A percentile compares a stretch with the other conserved stretches of the same genome.
phyloP scores from a whole-genome alignment of 2,888 invertebrate species.

The Diaperis boleti region DNA sequence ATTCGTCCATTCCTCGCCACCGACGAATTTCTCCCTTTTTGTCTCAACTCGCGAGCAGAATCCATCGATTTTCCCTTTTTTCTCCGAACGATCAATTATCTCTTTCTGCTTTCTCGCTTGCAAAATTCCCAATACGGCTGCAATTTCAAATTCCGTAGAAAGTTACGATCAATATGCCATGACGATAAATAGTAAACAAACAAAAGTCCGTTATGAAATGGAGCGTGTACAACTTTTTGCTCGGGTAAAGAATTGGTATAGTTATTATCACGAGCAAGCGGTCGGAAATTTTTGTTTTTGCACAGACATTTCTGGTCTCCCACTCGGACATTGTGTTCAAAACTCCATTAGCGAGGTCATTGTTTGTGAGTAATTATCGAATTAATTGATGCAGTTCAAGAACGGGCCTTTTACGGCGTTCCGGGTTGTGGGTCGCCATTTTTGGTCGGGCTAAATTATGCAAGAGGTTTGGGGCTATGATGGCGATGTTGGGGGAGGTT shows the following conservation, averaged over 20 bases:
- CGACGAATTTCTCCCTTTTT: not conserved
- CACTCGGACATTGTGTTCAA: not conserved
- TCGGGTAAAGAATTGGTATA: slow-evolving; percentile 1
- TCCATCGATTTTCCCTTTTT: slow-evolving; percentile 16
- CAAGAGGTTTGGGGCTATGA: too few species aligned
- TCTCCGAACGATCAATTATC: slow-evolving; percentile 8
- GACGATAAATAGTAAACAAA: slow-evolving; percentile 14
- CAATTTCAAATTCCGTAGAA: slow-evolving; percentile 31
- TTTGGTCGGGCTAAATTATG: not conserved
- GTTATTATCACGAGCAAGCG: not conserved
- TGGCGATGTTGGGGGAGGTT: too few species aligned
- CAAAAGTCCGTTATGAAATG: slow-evolving; percentile 28
- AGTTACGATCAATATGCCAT: slow-evolving; percentile 29
- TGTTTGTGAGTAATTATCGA: not conserved
- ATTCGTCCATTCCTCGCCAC: too few species aligned
- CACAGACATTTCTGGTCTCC: not conserved
- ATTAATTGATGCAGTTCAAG: slow-evolving; percentile 3
- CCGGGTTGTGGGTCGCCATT: slow-evolving; percentile 3
- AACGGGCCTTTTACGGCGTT: not conserved
- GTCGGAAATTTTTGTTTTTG: not conserved
- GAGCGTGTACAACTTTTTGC: slow-evolving; percentile 28
- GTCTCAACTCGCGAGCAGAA: too few species aligned
- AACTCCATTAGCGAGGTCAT: not conserved
- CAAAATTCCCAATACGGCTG: slow-evolving; percentile 4
- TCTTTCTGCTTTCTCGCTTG: slow-evolving; percentile 6